Base-by-base conservation (phyloP, 1,140 invertebrate genomes). In the Listronotus oregonensis region DNA sequence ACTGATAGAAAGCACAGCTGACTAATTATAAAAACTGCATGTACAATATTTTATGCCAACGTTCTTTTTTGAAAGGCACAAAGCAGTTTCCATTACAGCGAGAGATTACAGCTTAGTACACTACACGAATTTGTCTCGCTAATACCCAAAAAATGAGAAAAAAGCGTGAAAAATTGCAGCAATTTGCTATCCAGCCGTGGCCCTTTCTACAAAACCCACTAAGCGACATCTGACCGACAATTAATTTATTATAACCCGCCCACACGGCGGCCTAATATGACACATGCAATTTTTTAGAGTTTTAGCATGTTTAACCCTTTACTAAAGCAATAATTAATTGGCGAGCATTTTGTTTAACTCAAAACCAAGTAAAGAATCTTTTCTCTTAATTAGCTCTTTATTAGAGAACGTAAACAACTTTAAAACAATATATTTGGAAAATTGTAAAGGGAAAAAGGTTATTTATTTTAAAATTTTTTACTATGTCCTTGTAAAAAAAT, bases 101-200 rank as follows among this genome's bases (percentile, higher is more conserved):
- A 18, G 47, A 50, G 52, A 55, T 55, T 42, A 39, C 52, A 15
- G 52, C 39, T 55, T 55, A 55, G 34, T n/a, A 55, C 52, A 55
- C 52, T 31, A 55, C 27, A 55, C 52, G 39, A 39, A 55, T 55
- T 55, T 55, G 52, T 55, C 52, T 40, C 15, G 52, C 27, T 55
- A 40, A 55, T 55, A 42, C 34, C 34, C n/a, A 42, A 55, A 55
- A 55, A 55, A 55, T 55, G 52, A 31, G 52, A 17, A 39, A 12
- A 55, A 55, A 55, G 15, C 12, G 15, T 55, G 52, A 55, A 55
- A 55, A 55, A 55, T 55, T n/a, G 52, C 39, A 8, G 39, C 17
- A 39, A 55, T 55, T 55, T 55, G 52, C 52, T 55, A 17, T 55
- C 47, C 47, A 21, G 15, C 21, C 17, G 12, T 15, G 43, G 43